Evolutionary conservation across 2,113 vertebrate genomes (phyloP), one percentile per base, ranked within the genome.

Genomic region (Sorex araneus): DNA sequence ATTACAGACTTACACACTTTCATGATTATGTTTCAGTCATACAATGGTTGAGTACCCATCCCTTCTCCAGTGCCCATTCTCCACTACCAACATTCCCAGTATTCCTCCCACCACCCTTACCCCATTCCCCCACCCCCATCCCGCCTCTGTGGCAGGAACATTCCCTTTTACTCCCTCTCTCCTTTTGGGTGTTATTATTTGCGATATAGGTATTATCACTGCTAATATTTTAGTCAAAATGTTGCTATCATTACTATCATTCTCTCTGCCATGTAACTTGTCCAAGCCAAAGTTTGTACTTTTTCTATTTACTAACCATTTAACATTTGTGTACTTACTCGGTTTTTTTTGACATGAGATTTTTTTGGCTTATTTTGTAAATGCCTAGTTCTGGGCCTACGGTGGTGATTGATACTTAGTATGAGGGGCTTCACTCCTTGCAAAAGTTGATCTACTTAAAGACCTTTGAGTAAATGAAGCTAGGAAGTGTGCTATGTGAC

Each of bases 331-430:
- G 66, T 18, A 87, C 50, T 78, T 87, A 84, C 40, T 82, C 87
- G 87, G 34, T 83, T 86, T 88, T 71, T 40, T 40, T 40, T 40
- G 45, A 95, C 23, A 45, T 3, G 13, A 90, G 30, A 71, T 67
- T 95, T 95, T 91, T 90, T 64, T 80, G 78, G 64, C 25, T 91
- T 80, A 82, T 60, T 4, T 92, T 75, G 3, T 57, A 83, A 87
- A 87, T 84, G 80, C 54, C 66, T 64, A 85, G 28, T 8, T 87
- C 60, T 94, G 40, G 23, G 21, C 57, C 73, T 80, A 92, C 15
- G 73, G 32, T 70, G 4, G 45, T 73, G 30, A 80, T 0, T 43
- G 18, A 45, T 92, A 94, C 54, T 75, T 54, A 82, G 36, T 28
- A 66, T 27, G 27, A 30, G 7, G 54, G 40, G 45, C 8, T 78